Base-by-base conservation (phyloP, 1,140 invertebrate species). In the Vanessa atalanta region DNA sequence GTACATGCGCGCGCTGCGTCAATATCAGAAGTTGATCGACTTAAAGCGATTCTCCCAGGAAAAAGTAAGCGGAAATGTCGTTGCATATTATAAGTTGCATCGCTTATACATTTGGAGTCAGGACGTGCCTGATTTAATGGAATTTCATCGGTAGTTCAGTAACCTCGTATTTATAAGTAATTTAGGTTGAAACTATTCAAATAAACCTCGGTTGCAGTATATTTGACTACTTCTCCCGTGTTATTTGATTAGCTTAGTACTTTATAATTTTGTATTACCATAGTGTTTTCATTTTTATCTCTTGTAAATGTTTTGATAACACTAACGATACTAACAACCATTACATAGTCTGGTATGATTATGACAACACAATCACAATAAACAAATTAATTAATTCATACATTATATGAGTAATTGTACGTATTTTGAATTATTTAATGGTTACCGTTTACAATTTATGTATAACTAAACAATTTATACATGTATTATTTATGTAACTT, bases 11-110 rank as follows among this genome's bases (percentile, higher is more conserved):
- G 94, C 94, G 63, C 92, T 94, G 15, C 93, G 94, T 63, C 94
- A 95, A 80, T 95, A 95, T 83, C 94, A 94, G 75, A 93, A 93
- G 78, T 88, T 95, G 68, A 88, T 95, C 50, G 91, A 93, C 75
- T 83, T 93, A 57, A 89, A 89, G 72, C 84, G 88, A 51, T 84
- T 90, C 81, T 79, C 88, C 70, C 87, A 92, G 81, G 88, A 91
- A 83, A 93, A 93, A 89, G 93, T 93, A 92, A 93, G 92, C 82
- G 78, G 72, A 72, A 75, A 78, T 76, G 57, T 73, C 55, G 55
- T 50, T 65, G 53, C 65, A 47, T 78, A 50, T 69, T 71, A 64
- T 26, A 64, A 75, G 51, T 70, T 76, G 70, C 77, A 80, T 76
- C 63, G 73, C 60, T 71, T 69, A 72, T 57, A 75, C 68, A 76